Evolutionary conservation across 2,797 vertebrate species (phyloP), one percentile per base, ranked within the genome.

Genomic region (Lepus oiostolus): DNA sequence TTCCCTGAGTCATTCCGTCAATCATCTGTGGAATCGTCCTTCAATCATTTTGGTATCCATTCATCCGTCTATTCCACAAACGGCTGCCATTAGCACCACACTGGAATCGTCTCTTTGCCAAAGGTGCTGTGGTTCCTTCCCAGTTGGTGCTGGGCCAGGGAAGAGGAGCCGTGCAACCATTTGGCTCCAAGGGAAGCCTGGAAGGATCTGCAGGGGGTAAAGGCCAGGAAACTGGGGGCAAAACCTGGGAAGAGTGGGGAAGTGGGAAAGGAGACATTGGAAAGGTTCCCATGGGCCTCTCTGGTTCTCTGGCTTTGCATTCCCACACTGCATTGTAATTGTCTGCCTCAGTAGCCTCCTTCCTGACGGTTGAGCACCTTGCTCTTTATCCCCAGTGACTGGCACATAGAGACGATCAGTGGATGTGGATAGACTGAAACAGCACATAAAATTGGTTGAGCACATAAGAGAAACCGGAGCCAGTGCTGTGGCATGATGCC

Each of bases 1-100:
- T 79, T 81, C 71, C 85, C 21, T 58, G 60, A 77, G 42, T 72
- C n/a, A 42, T 24, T 83, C 79, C 58, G 47, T 65, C 88, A 92
- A 42, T 30, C 68, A 65, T 42, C 67, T 65, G 10, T 35, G 42
- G 35, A 8, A 19, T 81, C 60, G 38, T n/a, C 21, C 38, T 7
- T 87, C 5, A 14, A 0, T 28, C 35, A 28, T 21, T 68, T 58
- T 16, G 54, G 54, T 0, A 1, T 30, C 19, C 42, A 21, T n/a
- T 50, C 30, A 50, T 42, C 72, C 24, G 26, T 62, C 7, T 7
- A 10, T 6, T 50, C 35, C 19, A 17, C 71, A 84, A 35, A 16
- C 3, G 9, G 50, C 63, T 38, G n/a, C 19, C 14, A 68, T 79
- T 22, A 81, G 77, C n/a, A 0, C 35, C 13, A 32, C 47, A 5